These are phyloP conservation scores for Characodon lateralis DNA, from an alignment of 2,797 vertebrate species.

Conservation along the genomic window DNA sequence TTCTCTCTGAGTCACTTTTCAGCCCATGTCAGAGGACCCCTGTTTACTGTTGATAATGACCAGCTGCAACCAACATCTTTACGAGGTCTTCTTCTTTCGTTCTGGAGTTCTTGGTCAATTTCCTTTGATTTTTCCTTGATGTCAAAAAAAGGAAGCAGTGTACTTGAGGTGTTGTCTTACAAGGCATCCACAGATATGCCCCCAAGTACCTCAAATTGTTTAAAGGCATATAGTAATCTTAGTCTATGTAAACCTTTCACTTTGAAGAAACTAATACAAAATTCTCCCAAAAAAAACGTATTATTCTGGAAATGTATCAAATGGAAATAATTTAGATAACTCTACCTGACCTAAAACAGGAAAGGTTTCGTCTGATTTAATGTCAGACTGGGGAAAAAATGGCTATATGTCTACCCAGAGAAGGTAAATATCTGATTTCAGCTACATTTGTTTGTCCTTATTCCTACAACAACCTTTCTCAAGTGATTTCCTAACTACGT, in stretches of 20 bases:
- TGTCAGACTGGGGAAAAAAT: not conserved
- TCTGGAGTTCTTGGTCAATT: not conserved
- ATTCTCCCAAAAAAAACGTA: not conserved
- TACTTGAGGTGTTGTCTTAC: not conserved
- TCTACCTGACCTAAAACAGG: not conserved
- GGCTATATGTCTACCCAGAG: not conserved
- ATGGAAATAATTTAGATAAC: not conserved
- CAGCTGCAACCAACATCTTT: not conserved
- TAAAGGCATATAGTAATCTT: not conserved
- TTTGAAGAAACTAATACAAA: not conserved
- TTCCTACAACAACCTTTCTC: not conserved
- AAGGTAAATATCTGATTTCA: not conserved
- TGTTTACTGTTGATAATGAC: not conserved
- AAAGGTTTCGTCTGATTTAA: not conserved
- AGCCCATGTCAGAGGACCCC: not conserved
- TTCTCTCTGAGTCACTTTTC: not conserved
- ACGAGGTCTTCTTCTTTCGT: not conserved
- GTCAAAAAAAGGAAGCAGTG: not conserved
- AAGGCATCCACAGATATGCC: not conserved
- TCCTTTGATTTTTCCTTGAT: not conserved
- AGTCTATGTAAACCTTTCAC: not conserved
- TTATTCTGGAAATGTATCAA: not conserved
- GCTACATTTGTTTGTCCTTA: not conserved
- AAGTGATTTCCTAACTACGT: slow-evolving; percentile 8
- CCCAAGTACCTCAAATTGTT: not conserved